Conservation (phyloP, 2,797 vertebrate species). For the Strix occidentalis region DNA sequence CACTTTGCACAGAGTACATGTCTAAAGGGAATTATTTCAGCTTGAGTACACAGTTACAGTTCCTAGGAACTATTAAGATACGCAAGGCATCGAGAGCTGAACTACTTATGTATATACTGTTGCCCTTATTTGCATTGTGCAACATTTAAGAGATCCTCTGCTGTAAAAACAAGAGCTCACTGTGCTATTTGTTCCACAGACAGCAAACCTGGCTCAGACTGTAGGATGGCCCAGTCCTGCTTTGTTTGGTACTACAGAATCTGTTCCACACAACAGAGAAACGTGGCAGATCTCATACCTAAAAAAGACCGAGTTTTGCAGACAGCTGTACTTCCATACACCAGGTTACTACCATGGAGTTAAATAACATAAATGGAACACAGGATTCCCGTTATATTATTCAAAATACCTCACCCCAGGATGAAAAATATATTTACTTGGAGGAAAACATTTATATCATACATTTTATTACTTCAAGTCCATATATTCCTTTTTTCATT, state of each 20-base stretch:
- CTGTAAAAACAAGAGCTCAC: neutral
- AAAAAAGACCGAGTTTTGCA: neutral
- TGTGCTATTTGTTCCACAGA: neutral
- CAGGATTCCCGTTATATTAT: neutral
- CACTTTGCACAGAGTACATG: neutral
- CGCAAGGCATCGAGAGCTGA: neutral
- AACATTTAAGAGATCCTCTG: neutral
- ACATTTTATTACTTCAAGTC: neutral
- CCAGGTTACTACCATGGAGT: neutral
- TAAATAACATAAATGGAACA: neutral
- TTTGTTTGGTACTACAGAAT: neutral
- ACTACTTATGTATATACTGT: neutral
- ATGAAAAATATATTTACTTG: neutral
- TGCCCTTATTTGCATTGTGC: neutral
- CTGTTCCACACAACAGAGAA: neutral
- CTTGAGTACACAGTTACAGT: neutral
- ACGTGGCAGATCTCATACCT: neutral
- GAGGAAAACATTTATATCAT: neutral
- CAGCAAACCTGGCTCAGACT: neutral
- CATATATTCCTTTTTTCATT: neutral
- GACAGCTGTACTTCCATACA: neutral
- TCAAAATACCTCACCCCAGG: neutral
- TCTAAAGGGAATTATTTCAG: neutral
- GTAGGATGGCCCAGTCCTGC: neutral
- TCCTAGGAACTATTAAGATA: neutral